Percentiles rank a stretch among this genome's conserved stretches.
These are phyloP conservation scores for Eudasyphora cyanicolor DNA, from an alignment of 2,888 invertebrate genomes.

Conservation along the genomic window DNA sequence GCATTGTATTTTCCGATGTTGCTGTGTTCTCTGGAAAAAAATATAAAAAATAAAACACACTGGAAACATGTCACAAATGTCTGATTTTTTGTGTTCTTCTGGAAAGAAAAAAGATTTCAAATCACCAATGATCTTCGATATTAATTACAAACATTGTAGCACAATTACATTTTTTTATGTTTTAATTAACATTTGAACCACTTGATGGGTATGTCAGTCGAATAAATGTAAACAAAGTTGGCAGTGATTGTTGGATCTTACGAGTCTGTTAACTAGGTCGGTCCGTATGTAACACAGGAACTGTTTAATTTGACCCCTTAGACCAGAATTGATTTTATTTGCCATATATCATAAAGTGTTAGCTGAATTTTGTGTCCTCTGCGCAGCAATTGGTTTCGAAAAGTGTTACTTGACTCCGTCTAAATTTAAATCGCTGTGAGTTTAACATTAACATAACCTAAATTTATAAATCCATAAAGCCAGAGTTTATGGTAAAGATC, in stretches of 20 bases:
- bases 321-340: no score
- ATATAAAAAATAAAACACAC: conserved; percentile 7
- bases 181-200: conserved; percentile 18
- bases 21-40: neutral
- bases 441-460: no score
- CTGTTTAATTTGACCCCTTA: no score
- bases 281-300: no score
- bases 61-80: conserved; percentile 59
- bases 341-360: no score
- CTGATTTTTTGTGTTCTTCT: neutral
- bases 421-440: no score
- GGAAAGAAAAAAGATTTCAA: neutral
- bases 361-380: no score
- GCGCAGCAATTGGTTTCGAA: no score
- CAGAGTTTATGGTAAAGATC: no score
- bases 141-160: conserved; percentile 1
- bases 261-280: no score
- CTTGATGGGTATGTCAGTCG: neutral
- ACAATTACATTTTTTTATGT: neutral
- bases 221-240: neutral
- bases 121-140: conserved; percentile 34
- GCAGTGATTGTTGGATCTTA: neutral
- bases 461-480: no score
- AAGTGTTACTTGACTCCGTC: no score
- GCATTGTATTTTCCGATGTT: conserved; percentile 31